Conservation (phyloP, 2,797 vertebrate genomes). For the Cynopterus sphinx region DNA sequence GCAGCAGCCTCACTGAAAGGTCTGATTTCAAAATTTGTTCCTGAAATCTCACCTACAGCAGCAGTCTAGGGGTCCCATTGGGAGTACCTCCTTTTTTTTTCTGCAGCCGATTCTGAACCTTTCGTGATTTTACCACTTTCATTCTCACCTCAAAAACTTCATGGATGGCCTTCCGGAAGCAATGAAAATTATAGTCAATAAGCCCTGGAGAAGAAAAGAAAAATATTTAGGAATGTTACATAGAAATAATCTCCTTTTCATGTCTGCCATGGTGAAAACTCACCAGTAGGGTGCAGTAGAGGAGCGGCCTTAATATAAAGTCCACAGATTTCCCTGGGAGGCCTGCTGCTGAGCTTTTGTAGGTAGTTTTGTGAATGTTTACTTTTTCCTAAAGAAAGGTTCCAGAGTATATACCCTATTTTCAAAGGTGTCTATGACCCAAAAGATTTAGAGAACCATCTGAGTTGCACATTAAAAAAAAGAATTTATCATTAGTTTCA, state of each 20-base stretch:
- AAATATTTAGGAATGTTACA: neutral
- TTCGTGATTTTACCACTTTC: conserved; percentile 92
- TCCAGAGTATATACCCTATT: neutral
- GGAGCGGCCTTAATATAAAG: neutral
- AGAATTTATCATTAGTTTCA: too few relatives aligned
- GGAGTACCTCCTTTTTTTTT: conserved; percentile 89
- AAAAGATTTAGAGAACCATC: neutral
- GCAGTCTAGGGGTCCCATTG: conserved; percentile 87
- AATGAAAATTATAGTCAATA: conserved; percentile 99
- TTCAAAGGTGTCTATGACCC: neutral
- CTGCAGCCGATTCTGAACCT: conserved; percentile 90
- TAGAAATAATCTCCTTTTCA: neutral
- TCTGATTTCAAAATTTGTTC: conserved; percentile 54
- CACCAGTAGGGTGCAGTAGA: conserved; percentile 31
- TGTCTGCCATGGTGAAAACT: neutral
- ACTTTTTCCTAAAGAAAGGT: neutral
- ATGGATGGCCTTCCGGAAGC: conserved; percentile 97
- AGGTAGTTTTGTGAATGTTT: neutral
- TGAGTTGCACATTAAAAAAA: neutral
- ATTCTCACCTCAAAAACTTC: conserved; percentile 96
- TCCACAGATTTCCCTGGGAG: neutral
- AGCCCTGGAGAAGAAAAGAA: conserved; percentile 87
- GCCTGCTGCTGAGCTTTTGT: neutral
- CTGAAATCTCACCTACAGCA: conserved; percentile 78
- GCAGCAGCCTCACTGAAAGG: conserved; percentile 67